phyloP scores from a whole-genome alignment of 1,140 invertebrate species.

The Melipona quadrifasciata region DNA sequence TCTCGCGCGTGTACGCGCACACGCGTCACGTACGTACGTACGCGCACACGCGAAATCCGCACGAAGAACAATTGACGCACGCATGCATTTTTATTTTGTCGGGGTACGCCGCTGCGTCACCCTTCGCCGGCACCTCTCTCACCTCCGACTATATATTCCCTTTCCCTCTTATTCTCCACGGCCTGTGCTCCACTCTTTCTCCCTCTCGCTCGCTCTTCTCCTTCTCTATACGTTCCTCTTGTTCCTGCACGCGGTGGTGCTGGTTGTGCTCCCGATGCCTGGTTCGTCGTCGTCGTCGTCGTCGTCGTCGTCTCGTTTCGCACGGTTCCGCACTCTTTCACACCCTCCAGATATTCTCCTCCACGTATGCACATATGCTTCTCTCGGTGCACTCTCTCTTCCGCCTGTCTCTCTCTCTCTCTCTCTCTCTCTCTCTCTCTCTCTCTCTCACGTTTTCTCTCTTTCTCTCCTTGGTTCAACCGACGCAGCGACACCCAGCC shows the following conservation, averaged over 20 bases:
- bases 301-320: slow-evolving; percentile 64
- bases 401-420: slow-evolving; percentile 7
- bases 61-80: slow-evolving; percentile 73
- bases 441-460: background rate
- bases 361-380: slow-evolving; percentile 61
- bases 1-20: background rate
- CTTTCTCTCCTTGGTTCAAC: background rate
- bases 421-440: background rate
- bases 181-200: slow-evolving; percentile 1
- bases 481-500: background rate
- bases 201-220: slow-evolving; percentile 10
- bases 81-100: slow-evolving; percentile 73
- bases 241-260: background rate
- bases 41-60: background rate
- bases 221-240: background rate
- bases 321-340: slow-evolving; percentile 70
- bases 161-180: background rate
- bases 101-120: slow-evolving; percentile 37
- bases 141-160: slow-evolving; percentile 1
- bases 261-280: background rate
- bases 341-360: slow-evolving; percentile 71
- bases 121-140: slow-evolving; percentile 24
- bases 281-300: slow-evolving; percentile 15
- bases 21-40: background rate
- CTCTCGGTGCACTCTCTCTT: slow-evolving; percentile 36